Conservation (phyloP, 1,140 invertebrate species). For the Anagrus nilaparvatae region DNA sequence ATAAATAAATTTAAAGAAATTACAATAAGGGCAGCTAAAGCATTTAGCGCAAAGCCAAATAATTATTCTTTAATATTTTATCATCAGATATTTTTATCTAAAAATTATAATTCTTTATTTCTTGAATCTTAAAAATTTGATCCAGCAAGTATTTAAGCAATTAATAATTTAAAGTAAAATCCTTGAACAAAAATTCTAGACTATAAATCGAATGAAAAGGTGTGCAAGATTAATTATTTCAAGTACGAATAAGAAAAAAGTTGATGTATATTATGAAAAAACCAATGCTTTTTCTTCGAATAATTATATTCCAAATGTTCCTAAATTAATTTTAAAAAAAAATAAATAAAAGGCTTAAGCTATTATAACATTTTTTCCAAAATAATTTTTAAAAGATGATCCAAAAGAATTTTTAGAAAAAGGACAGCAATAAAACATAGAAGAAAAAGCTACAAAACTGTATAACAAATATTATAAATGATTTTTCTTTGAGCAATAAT, state of each 20-base stretch:
- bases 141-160: conserved; percentile 15
- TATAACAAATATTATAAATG: conserved; percentile 11
- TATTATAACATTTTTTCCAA: conserved; percentile 1
- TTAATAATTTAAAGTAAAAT: conserved; percentile 11
- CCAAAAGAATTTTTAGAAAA: background rate
- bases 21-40: conserved; percentile 76
- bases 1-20: conserved; percentile 89
- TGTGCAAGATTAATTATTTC: background rate
- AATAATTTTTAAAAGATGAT: background rate
- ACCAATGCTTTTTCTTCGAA: conserved; percentile 4
- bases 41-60: conserved; percentile 51
- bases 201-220: background rate
- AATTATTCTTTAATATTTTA: too few relatives aligned
- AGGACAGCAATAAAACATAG: background rate
- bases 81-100: too few relatives aligned
- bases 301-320: conserved; percentile 3
- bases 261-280: background rate
- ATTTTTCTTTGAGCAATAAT: conserved; percentile 8
- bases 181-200: background rate
- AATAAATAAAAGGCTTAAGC: conserved; percentile 4
- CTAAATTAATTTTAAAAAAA: conserved; percentile 3
- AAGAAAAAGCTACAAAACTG: conserved; percentile 4
- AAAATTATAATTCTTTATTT: too few relatives aligned
- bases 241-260: background rate
- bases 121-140: too few relatives aligned